These are phyloP conservation scores for Cryptocheilus praepositus DNA, from an alignment of 2,888 invertebrate genomes.

Conservation along the genomic window DNA sequence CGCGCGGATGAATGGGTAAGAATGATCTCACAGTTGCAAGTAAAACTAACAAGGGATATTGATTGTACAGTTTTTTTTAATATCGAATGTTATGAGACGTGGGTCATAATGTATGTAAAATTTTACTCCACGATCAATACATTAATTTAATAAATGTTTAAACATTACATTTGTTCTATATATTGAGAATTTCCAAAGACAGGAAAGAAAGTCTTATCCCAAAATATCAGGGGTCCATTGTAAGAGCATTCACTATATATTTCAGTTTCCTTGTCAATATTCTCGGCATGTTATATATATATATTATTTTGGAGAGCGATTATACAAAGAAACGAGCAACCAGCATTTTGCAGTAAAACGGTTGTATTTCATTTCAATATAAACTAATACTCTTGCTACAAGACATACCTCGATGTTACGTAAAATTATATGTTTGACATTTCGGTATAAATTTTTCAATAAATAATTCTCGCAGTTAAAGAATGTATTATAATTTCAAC, in stretches of 20 bases:
- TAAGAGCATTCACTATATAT: no score
- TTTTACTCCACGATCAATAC: slow-evolving; percentile 36
- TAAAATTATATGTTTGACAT: neutral
- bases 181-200: neutral
- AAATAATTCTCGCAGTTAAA: no score
- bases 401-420: slow-evolving; percentile 7
- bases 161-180: slow-evolving; percentile 19
- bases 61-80: slow-evolving; percentile 58
- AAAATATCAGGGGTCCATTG: no score
- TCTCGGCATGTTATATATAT: no score
- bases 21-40: neutral
- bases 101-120: slow-evolving; percentile 33
- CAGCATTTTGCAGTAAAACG: slow-evolving; percentile 14
- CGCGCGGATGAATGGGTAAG: slow-evolving; percentile 28
- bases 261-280: no score
- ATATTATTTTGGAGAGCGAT: no score
- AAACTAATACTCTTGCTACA: slow-evolving; percentile 2
- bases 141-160: slow-evolving; percentile 52
- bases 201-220: no score
- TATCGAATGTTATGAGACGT: slow-evolving; percentile 42
- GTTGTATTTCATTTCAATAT: slow-evolving; percentile 5
- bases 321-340: neutral
- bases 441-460: no score
- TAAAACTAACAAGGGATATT: slow-evolving; percentile 23
- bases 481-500: no score